A percentile compares a stretch with the other conserved stretches of the same genome.
phyloP scores from a whole-genome alignment of 2,888 invertebrate genomes.

The Heliconius aoede region DNA sequence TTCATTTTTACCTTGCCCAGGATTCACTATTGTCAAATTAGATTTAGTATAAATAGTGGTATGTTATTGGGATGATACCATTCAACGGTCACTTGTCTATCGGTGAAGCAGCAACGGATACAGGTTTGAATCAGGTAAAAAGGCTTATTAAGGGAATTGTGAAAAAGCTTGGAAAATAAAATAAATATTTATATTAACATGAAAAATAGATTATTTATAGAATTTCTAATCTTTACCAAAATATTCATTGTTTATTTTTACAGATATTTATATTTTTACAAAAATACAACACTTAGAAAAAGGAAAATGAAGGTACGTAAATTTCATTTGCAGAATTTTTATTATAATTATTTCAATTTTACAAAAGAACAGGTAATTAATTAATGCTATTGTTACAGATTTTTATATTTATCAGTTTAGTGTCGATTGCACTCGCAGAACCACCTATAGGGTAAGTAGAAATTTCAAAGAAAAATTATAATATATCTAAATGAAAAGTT shows the following conservation, averaged over 20 bases:
- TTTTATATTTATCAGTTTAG: constrained; percentile 60
- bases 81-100: constrained; percentile 55
- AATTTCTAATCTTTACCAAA: not conserved
- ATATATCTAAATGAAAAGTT: not conserved
- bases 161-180: not conserved
- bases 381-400: constrained; percentile 58
- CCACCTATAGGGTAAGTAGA: constrained; percentile 71
- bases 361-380: not conserved
- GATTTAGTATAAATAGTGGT: constrained; percentile 67
- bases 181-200: too few relatives aligned
- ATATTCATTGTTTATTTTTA: not conserved
- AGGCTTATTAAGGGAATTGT: not conserved
- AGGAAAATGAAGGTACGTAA: constrained; percentile 28
- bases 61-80: constrained; percentile 57
- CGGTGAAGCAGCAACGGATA: constrained; percentile 20
- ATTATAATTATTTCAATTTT: not conserved
- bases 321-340: not conserved
- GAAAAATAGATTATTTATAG: not conserved
- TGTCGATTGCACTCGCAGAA: constrained; percentile 62
- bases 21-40: constrained; percentile 57
- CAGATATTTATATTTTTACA: constrained; percentile 17
- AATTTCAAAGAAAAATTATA: not conserved
- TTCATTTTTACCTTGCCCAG: constrained; percentile 47
- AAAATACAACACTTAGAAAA: not conserved
- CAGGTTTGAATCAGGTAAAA: constrained; percentile 9